Evolutionary conservation across 2,888 invertebrate genomes (phyloP).

Genomic region (Sarcophaga carnaria): DNA sequence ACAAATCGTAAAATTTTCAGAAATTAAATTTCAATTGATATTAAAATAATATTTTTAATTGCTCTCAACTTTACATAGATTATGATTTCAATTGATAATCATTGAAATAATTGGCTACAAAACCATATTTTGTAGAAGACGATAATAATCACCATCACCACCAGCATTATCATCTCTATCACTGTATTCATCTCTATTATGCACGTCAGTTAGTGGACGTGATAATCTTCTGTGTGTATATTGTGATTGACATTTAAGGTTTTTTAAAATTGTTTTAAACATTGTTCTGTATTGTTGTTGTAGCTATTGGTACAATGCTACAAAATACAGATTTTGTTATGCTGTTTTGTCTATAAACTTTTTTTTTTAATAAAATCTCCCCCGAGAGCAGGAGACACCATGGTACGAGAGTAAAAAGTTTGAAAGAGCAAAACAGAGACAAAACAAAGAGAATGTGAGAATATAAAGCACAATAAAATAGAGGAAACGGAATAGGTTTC

Average conservation of each 20-base stretch:
- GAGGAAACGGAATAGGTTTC: conserved; percentile 9
- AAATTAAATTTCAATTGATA: background rate
- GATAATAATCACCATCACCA: background rate
- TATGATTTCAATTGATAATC: conserved; percentile 18
- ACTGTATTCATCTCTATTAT: background rate
- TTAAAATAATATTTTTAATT: background rate
- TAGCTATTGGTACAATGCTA: background rate
- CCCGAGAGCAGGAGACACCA: background rate
- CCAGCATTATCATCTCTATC: background rate
- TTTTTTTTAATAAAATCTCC: background rate
- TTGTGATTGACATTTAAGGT: conserved; percentile 27
- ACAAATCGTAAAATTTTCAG: too few relatives aligned
- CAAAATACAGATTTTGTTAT: conserved; percentile 1
- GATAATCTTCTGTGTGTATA: conserved; percentile 1
- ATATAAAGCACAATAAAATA: conserved; percentile 30
- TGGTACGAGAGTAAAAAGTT: background rate
- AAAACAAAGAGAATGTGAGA: background rate
- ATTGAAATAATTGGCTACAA: conserved; percentile 3
- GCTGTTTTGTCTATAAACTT: conserved; percentile 25
- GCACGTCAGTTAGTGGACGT: background rate
- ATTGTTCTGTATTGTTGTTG: background rate
- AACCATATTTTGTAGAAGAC: background rate
- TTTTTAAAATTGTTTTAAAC: background rate
- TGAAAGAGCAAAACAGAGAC: background rate
- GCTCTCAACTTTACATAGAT: background rate